phyloP scores from a whole-genome alignment of 2,113 vertebrate species.

The Cynopterus brachyotis region DNA sequence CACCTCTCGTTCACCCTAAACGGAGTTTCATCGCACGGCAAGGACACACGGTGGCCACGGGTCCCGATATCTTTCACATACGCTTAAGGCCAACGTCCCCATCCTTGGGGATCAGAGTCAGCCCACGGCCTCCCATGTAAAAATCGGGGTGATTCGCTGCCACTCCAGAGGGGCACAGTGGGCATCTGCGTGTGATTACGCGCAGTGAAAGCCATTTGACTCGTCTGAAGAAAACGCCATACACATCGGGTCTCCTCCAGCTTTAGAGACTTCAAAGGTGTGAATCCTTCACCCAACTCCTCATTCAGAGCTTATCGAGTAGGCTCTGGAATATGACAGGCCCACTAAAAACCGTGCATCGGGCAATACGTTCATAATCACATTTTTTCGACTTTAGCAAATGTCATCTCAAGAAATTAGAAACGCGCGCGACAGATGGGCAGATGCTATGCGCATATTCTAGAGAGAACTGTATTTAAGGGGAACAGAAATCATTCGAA shows the following conservation, averaged over 20 bases:
- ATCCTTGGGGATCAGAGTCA: neutral
- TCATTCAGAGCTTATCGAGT: neutral
- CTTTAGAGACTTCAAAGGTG: neutral
- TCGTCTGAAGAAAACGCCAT: neutral
- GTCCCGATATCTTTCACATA: neutral
- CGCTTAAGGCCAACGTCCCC: neutral
- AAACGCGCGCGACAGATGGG: neutral
- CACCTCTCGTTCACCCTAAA: neutral
- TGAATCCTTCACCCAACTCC: neutral
- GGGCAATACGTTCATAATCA: neutral
- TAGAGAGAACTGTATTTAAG: neutral
- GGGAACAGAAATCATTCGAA: neutral
- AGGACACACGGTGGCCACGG: neutral
- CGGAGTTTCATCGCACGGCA: neutral
- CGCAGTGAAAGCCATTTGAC: neutral
- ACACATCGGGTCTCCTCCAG: neutral
- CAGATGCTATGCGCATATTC: neutral
- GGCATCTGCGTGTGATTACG: accelerated
- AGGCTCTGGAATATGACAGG: neutral
- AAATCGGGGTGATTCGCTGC: neutral
- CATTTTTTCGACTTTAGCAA: neutral
- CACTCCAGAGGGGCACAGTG: neutral
- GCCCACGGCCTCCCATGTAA: neutral
- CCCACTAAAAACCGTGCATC: neutral
- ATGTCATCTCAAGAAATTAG: constrained; percentile 38